phyloP scores from a whole-genome alignment of 2,113 vertebrate genomes.

The Brienomyrus longianalis region DNA sequence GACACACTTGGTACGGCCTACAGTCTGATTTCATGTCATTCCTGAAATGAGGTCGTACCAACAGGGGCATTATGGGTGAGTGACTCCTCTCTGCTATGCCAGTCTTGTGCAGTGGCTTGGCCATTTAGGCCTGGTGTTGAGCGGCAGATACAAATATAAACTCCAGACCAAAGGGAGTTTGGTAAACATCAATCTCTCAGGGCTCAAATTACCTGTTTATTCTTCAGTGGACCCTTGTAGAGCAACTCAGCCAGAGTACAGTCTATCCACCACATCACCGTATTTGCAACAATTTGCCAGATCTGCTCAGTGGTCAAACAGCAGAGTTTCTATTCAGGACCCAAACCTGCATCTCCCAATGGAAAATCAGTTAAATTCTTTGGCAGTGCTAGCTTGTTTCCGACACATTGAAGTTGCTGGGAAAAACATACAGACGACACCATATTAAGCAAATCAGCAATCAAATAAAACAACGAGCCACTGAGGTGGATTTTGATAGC shows the following conservation, averaged over 20 bases:
- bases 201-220: not conserved
- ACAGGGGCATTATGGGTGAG: not conserved
- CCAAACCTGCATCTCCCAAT: not conserved
- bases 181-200: not conserved
- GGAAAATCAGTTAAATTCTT: not conserved
- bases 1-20: not conserved
- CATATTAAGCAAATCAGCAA: not conserved
- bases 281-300: not conserved
- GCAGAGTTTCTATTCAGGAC: not conserved
- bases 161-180: not conserved
- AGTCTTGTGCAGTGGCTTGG: not conserved
- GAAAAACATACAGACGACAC: not conserved
- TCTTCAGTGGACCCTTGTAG: not conserved
- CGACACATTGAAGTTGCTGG: not conserved
- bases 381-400: not conserved
- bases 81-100: not conserved
- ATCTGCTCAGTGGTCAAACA: not conserved
- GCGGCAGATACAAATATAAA: not conserved
- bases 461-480: not conserved
- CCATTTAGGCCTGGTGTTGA: not conserved
- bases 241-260: not conserved
- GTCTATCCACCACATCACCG: not conserved
- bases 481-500: not conserved
- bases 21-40: not conserved
- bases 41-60: not conserved